Base-by-base conservation (phyloP, 1,140 invertebrate species). In the Cydia strobilella region DNA sequence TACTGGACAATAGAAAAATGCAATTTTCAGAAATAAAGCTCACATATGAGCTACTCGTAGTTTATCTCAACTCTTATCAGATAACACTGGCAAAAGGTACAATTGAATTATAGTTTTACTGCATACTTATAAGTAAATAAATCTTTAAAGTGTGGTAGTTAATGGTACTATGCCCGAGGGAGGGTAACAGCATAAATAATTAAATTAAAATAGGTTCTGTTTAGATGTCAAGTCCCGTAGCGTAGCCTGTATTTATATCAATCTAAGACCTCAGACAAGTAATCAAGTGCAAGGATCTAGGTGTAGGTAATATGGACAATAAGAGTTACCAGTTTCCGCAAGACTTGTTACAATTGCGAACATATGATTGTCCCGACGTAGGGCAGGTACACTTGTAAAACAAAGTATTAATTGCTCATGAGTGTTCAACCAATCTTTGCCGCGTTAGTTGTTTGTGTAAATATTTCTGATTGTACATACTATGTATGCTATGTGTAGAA, bases 401-500 rank as follows among this genome's bases (percentile, higher is more conserved):
- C 42, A 76, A 25, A 74, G 69, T 78, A 78, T 74, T 65, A 77
- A 80, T 78, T 76, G 76, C 78, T 77, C 76, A 76, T 81, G 78
- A 76, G 74, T 84, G 82, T 82, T 84, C 74, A 81, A 78, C 73
- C 54, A 73, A 84, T 78, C 77, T 86, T 84, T 83, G 84, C 82
- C 82, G 82, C 84, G 76, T 84, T 85, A 31, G 42, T 84, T 89
- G 86, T 86, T 87, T 85, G 82, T 92, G 89, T 92, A 90, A 83
- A 92, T 92, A 91, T 79, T 86, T 84, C 80, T 76, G 78, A 84
- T 80, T 92, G 89, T 92, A 92, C 88, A 92, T 92, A 92, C 86
- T 87, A 85, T 90, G 86, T 91, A 90, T 90, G 90, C 84, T 86
- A 84, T 90, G 86, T 87, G 86, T 91, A 88, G 89, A 77, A 85